Percentiles rank a stretch among this genome's conserved stretches.
These are phyloP conservation scores for Tupaia tana DNA, from an alignment of 2,113 vertebrate species.

Conservation along the genomic window DNA sequence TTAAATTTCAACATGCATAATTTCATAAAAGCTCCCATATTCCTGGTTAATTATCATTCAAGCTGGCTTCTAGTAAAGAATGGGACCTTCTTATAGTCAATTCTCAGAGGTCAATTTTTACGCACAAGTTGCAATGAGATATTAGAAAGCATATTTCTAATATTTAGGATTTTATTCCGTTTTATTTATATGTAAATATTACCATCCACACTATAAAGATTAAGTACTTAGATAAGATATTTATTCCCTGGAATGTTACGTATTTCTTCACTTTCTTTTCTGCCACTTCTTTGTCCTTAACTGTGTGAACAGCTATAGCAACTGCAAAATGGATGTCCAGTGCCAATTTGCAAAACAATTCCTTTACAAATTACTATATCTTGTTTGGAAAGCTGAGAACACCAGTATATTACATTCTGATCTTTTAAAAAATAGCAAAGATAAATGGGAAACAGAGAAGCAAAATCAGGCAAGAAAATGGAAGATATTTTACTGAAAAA, in stretches of 20 bases:
- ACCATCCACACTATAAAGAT: neutral
- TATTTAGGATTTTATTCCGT: neutral
- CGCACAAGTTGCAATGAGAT: neutral
- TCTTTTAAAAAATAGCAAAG: slow-evolving; percentile 57
- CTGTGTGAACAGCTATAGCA: slow-evolving; percentile 5
- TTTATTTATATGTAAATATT: neutral
- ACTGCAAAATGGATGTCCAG: neutral
- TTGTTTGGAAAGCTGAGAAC: slow-evolving; percentile 30
- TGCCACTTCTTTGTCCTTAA: neutral
- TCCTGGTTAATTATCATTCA: neutral
- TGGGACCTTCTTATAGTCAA: neutral
- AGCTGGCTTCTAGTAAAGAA: neutral
- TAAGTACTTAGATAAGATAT: neutral
- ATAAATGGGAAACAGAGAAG: slow-evolving; percentile 45
- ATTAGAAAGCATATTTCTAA: neutral
- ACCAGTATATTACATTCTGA: slow-evolving; percentile 19
- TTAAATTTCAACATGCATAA: neutral
- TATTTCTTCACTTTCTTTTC: neutral
- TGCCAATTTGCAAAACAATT: neutral
- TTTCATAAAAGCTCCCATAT: neutral
- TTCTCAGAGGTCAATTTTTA: neutral
- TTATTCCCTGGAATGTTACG: neutral
- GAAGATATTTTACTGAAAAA: neutral
- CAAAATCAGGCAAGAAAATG: slow-evolving; percentile 29
- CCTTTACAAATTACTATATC: neutral